These are phyloP conservation scores for Deroplatys truncata DNA, from an alignment of 2,888 invertebrate species.

Conservation along the genomic window DNA sequence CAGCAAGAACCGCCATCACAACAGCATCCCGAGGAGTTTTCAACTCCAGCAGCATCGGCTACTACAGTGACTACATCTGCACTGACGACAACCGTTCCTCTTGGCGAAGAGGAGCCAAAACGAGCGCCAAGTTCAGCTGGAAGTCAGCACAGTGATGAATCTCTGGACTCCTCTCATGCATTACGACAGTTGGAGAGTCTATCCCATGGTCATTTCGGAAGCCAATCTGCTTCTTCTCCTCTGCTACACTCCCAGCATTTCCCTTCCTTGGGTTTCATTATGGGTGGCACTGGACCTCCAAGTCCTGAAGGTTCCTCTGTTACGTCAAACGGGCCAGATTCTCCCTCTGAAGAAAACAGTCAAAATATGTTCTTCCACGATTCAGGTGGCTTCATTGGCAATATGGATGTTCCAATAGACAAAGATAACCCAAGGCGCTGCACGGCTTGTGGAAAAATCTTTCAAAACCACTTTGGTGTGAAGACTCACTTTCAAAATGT, in stretches of 20 bases:
- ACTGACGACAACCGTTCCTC: conserved; percentile 33
- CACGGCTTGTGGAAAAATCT: conserved; percentile 87
- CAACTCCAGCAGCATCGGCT: background rate
- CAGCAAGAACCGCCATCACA: conserved; percentile 15
- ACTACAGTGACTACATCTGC: background rate
- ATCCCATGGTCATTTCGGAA: conserved; percentile 70
- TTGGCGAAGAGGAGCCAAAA: conserved; percentile 33
- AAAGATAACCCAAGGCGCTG: conserved; percentile 89
- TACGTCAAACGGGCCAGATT: conserved; percentile 51
- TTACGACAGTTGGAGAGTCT: conserved; percentile 73
- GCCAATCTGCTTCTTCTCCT: conserved; percentile 6
- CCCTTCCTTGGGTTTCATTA: conserved; percentile 45
- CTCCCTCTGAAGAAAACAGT: conserved; percentile 55
- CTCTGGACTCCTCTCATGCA: conserved; percentile 63
- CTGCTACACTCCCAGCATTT: conserved; percentile 38
- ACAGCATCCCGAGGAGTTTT: conserved; percentile 38
- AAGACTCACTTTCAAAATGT: conserved; percentile 95
- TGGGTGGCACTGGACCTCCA: conserved; percentile 51
- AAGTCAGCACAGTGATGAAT: conserved; percentile 56
- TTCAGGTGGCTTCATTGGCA: conserved; percentile 62
- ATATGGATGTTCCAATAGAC: conserved; percentile 83
- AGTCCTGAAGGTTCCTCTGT: conserved; percentile 56
- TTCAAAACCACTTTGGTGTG: conserved; percentile 88
- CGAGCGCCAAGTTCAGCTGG: conserved; percentile 51
- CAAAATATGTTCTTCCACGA: conserved; percentile 67